These are phyloP conservation scores for Falco rusticolus DNA, from an alignment of 2,797 vertebrate genomes.

Conservation along the genomic window DNA sequence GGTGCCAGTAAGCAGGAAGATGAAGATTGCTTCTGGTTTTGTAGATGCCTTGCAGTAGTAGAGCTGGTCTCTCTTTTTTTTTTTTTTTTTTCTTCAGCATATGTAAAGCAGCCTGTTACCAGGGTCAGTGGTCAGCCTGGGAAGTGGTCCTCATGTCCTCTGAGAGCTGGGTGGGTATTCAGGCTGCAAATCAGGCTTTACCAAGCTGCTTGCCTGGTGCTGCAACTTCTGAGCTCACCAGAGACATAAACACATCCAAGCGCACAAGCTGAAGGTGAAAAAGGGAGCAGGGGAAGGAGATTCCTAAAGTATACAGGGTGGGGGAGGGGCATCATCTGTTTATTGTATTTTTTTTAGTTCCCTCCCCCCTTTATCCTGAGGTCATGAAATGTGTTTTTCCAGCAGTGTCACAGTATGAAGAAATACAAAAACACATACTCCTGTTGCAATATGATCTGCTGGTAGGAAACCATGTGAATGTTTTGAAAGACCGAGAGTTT, in stretches of 20 bases:
- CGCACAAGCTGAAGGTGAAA: not conserved
- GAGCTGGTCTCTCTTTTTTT: not conserved
- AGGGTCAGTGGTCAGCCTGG: not conserved
- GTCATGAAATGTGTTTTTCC: not conserved
- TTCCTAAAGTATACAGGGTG: not conserved
- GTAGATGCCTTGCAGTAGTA: not conserved
- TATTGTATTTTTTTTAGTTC: not conserved
- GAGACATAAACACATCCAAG: not conserved
- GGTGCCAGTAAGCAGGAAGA: not conserved
- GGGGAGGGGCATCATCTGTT: not conserved
- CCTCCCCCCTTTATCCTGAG: not conserved
- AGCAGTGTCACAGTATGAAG: slow-evolving; percentile 5
- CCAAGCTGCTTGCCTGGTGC: not conserved
- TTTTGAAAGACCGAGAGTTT: slow-evolving; percentile 49
- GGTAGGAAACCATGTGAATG: slow-evolving; percentile 27
- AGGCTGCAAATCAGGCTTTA: not conserved
- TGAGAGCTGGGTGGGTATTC: not conserved
- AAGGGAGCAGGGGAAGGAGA: not conserved
- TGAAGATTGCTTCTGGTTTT: not conserved
- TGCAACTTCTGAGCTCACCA: not conserved
- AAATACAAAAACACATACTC: not conserved
- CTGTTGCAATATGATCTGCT: slow-evolving; percentile 44
- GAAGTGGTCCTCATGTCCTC: not conserved
- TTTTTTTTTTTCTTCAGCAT: not conserved
- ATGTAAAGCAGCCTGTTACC: not conserved